Conservation (phyloP, 2,888 invertebrate species). For the Oeneis ivallda region DNA sequence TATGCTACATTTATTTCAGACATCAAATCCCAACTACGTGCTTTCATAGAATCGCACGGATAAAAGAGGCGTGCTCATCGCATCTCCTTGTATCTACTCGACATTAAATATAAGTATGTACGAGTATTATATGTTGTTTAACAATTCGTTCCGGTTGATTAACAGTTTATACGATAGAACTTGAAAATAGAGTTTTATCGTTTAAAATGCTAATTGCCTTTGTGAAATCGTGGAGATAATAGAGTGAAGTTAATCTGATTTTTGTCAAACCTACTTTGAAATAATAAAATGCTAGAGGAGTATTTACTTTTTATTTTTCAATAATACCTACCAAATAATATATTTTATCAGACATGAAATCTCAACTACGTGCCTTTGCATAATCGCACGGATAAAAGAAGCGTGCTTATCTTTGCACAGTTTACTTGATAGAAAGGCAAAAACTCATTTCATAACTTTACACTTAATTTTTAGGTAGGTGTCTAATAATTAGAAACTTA, state of each 20-base stretch:
- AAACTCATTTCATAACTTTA: too few relatives aligned
- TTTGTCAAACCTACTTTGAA: background rate
- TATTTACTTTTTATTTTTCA: background rate
- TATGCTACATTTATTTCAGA: constrained; percentile 55
- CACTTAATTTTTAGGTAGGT: too few relatives aligned
- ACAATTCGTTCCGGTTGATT: background rate
- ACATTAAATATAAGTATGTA: constrained; percentile 7
- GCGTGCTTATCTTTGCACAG: background rate
- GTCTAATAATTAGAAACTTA: too few relatives aligned
- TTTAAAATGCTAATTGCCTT: background rate
- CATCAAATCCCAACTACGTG: constrained; percentile 73
- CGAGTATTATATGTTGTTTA: background rate
- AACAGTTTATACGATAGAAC: background rate
- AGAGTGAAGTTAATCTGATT: background rate
- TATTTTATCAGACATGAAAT: constrained; percentile 14
- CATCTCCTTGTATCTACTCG: constrained; percentile 57
- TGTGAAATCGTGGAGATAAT: background rate
- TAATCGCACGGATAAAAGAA: constrained; percentile 16
- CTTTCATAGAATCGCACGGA: constrained; percentile 72
- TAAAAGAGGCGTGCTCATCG: constrained; percentile 69
- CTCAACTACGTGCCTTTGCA: constrained; percentile 14
- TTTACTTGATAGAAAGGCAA: background rate
- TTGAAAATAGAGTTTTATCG: background rate
- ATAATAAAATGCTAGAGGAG: background rate
- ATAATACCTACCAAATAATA: constrained; percentile 13